phyloP scores from a whole-genome alignment of 2,113 vertebrate genomes.

The Hydrolagus affinis region DNA sequence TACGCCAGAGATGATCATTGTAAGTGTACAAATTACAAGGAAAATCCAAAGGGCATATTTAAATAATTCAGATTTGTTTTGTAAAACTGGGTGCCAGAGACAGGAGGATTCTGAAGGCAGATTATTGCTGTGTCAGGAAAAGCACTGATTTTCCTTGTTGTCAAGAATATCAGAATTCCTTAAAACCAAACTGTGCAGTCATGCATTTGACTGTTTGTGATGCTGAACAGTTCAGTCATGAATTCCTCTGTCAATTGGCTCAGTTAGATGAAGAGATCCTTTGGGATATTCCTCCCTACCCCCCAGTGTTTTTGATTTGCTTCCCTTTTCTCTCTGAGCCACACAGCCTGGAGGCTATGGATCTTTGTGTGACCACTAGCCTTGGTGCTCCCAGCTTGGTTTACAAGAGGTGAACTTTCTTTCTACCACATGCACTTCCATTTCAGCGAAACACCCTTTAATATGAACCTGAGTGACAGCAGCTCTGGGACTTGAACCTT shows the following conservation, averaged over 20 bases:
- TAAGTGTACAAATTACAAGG: constrained; percentile 1
- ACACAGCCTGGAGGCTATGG: not conserved
- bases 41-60: constrained; percentile 3
- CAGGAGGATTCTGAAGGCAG: constrained; percentile 12
- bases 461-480: not conserved
- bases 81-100: not conserved
- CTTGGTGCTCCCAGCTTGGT: not conserved
- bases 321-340: not conserved
- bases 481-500: not conserved
- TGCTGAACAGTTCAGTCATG: not conserved
- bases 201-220: not conserved
- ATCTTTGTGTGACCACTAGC: not conserved
- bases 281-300: not conserved
- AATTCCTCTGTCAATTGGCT: constrained; percentile 4
- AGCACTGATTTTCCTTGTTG: not conserved
- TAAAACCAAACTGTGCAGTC: constrained; percentile 4
- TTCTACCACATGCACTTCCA: not conserved
- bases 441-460: not conserved
- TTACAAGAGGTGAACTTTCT: not conserved
- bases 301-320: not conserved
- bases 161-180: constrained; percentile 12
- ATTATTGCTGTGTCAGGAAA: not conserved
- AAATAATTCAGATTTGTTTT: not conserved
- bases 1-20: not conserved
- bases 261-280: not conserved